Conservation (phyloP, 2,113 vertebrate species). For the Dolichotis patagonum region DNA sequence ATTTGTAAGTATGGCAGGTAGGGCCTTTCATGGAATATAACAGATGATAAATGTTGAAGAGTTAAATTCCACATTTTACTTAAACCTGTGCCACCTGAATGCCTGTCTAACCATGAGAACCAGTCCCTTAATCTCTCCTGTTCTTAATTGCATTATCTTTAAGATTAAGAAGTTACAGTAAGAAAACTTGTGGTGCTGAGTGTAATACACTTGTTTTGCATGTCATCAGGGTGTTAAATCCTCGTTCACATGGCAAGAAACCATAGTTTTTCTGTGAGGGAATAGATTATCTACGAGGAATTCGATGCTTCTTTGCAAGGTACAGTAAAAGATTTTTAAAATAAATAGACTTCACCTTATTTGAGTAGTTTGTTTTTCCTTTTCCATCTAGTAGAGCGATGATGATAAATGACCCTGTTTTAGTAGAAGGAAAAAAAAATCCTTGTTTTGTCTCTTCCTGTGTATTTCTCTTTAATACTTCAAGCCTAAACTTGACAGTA, state of each 20-base stretch:
- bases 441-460: neutral
- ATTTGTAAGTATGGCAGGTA: neutral
- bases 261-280: neutral
- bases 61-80: neutral
- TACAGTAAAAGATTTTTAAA: constrained; percentile 53
- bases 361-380: constrained; percentile 32
- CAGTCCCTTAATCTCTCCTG: neutral
- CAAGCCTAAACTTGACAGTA: constrained; percentile 21
- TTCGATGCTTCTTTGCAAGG: constrained; percentile 3
- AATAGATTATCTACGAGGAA: neutral
- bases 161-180: neutral
- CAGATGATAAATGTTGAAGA: constrained; percentile 26
- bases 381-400: neutral
- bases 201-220: neutral
- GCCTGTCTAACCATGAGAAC: neutral
- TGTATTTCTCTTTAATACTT: constrained; percentile 35
- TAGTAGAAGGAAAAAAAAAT: neutral
- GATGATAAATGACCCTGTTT: constrained; percentile 25
- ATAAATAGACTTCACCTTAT: neutral
- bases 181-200: neutral
- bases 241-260: constrained; percentile 3
- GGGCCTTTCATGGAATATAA: neutral
- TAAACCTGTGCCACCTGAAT: neutral
- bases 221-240: constrained; percentile 18
- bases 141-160: neutral